Evolutionary conservation across 37 sponge, comb jelly and placozoan genomes (phyloP), one percentile per base, ranked within the genome.

Genomic region (Aplysina aerophoba): DNA sequence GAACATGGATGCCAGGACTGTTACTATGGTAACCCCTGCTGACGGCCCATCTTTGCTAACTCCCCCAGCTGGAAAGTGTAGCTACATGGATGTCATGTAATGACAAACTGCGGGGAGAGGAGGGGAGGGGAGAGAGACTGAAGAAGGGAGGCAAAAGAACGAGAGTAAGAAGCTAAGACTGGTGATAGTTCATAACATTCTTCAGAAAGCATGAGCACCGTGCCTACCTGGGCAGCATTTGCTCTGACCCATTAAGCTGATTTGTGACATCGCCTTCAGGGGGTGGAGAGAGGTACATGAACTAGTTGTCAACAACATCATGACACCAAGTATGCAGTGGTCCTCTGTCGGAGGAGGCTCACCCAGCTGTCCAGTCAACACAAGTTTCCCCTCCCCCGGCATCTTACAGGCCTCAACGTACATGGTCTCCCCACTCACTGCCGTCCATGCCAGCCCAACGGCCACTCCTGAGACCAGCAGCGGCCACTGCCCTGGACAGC

Each of bases 61-160:
- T n/a, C 92, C 94, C 11, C 97, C 97, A 35, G 94, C 97, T 15
- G 97, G 97, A 79, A 96, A 96, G 82, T 96, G 97, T 24, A 96
- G 84, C 68, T 96, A 94, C 12, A 96, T 87, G 71, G 93, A 94
- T 4, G 85, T 88, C 94, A 89, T 41, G 14, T 27, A 24, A 89
- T 37, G 31, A 87, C 90, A 87, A 84, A 89, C 90, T 93, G 60
- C 8, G 25, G 59, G 24, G 61, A 31, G 1, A 6, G 13, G 81
- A 33, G 81, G 22, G 33, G 34, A 22, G 57, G 1, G 14, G 0
- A 4, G 78, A 3, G 55, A 53, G 2, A 44, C 6, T n/a, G 38
- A 11, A 44, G 75, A 74, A 44, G 16, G 44, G 15, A 40, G n/a
- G 38, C 44, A 4, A 74, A 6, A 1, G 40, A 36, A 17, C 19